Percentiles rank a stretch among this genome's conserved stretches.
Conservation (phyloP, 2,888 invertebrate genomes). For the Dermolepida albohirtum region DNA sequence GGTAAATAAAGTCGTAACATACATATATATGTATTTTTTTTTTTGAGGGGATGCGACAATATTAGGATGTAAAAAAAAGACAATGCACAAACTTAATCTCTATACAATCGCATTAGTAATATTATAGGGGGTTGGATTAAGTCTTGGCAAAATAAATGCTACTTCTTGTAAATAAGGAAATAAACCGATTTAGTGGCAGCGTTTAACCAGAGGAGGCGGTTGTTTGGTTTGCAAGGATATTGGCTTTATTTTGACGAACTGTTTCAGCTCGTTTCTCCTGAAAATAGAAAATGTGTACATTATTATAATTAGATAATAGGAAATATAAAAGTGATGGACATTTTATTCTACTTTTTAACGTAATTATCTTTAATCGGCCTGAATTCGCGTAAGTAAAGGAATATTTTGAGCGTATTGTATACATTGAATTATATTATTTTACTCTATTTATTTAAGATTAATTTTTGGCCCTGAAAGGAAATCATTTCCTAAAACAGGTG, state of each 20-base stretch:
- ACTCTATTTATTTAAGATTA: too few relatives aligned
- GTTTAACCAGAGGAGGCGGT: constrained; percentile 76
- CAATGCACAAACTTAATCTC: constrained; percentile 30
- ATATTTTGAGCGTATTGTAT: too few relatives aligned
- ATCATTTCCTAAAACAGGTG: too few relatives aligned
- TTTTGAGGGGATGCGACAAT: constrained; percentile 3
- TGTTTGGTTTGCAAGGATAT: constrained; percentile 70
- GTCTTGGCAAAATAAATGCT: constrained; percentile 38
- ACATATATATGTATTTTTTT: constrained; percentile 4
- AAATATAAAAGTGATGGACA: constrained; percentile 2
- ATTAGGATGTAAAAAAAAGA: constrained; percentile 24
- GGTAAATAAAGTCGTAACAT: constrained; percentile 29
- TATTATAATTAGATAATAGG: constrained; percentile 4
- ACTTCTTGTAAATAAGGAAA: constrained; percentile 41
- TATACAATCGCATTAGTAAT: constrained; percentile 21
- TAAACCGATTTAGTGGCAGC: constrained; percentile 4
- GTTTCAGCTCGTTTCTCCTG: constrained; percentile 93
- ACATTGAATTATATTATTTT: too few relatives aligned
- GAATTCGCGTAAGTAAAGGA: too few relatives aligned
- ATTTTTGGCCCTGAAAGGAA: too few relatives aligned
- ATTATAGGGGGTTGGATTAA: constrained; percentile 30
- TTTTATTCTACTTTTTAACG: too few relatives aligned
- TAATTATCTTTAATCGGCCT: too few relatives aligned
- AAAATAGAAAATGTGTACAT: constrained; percentile 52
- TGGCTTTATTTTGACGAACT: constrained; percentile 91